Evolutionary conservation across 2,797 vertebrate species (phyloP).

Genomic region (Acipenser ruthenus): DNA sequence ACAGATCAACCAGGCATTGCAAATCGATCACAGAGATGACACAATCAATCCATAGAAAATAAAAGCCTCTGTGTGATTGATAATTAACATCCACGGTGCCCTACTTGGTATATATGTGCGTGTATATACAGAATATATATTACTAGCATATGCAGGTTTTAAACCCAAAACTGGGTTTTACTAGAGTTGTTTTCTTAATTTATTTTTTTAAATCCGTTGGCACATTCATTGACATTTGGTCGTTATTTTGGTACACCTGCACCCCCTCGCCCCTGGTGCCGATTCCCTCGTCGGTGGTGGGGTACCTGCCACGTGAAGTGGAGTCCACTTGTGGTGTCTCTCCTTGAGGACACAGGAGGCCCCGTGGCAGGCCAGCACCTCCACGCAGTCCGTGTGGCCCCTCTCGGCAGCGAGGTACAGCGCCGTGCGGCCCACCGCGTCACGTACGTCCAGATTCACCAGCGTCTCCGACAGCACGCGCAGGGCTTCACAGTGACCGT

Average conservation of each 20-base stretch:
- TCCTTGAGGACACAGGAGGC: conserved; percentile 85
- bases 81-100: no score
- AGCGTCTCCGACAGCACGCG: conserved; percentile 86
- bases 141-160: no score
- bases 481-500: conserved; percentile 91
- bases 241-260: no score
- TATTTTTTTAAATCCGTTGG: not conserved
- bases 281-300: no score
- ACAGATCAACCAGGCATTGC: conserved; percentile 6
- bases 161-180: no score
- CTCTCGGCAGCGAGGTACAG: conserved; percentile 86
- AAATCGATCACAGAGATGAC: not conserved
- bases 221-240: not conserved
- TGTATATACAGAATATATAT: no score
- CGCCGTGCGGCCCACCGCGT: conserved; percentile 82
- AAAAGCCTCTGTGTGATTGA: no score
- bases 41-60: not conserved
- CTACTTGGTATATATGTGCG: no score
- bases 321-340: conserved; percentile 81
- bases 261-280: no score
- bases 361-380: conserved; percentile 84
- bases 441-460: conserved; percentile 87
- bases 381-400: conserved; percentile 81
- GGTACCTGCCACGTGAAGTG: conserved; percentile 85
- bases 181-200: no score